phyloP scores from a whole-genome alignment of 1,140 invertebrate genomes.

The Amyelois transitella region DNA sequence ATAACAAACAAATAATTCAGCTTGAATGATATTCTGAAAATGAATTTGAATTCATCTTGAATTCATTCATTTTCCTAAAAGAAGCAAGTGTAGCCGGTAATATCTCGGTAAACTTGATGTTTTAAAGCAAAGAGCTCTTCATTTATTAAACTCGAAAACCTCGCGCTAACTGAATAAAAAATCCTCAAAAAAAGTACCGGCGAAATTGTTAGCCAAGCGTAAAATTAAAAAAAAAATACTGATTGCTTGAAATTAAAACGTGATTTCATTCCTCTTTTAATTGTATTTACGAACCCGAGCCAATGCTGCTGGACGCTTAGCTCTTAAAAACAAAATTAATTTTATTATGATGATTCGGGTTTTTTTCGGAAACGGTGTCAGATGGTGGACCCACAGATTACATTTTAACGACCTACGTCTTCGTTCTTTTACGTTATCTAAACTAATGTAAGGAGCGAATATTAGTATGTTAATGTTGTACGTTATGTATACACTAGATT shows the following conservation, averaged over 20 bases:
- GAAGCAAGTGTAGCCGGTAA: neutral
- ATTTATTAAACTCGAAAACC: neutral
- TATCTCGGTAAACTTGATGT: neutral
- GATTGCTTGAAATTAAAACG: neutral
- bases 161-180: neutral
- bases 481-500: neutral
- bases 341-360: neutral
- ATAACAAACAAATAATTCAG: too few species aligned
- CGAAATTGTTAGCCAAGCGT: neutral
- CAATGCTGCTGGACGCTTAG: neutral
- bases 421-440: neutral
- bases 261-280: neutral
- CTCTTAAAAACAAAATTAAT: neutral
- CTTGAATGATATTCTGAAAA: too few species aligned
- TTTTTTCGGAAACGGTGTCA: neutral
- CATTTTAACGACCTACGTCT: conserved; percentile 4
- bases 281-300: neutral
- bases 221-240: neutral
- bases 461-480: neutral
- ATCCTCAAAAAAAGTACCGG: neutral
- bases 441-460: neutral
- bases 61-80: neutral
- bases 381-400: conserved; percentile 1
- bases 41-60: too few species aligned
- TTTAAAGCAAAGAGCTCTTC: neutral